phyloP scores from a whole-genome alignment of 2,113 vertebrate genomes.

The Corythornis vintsioides region DNA sequence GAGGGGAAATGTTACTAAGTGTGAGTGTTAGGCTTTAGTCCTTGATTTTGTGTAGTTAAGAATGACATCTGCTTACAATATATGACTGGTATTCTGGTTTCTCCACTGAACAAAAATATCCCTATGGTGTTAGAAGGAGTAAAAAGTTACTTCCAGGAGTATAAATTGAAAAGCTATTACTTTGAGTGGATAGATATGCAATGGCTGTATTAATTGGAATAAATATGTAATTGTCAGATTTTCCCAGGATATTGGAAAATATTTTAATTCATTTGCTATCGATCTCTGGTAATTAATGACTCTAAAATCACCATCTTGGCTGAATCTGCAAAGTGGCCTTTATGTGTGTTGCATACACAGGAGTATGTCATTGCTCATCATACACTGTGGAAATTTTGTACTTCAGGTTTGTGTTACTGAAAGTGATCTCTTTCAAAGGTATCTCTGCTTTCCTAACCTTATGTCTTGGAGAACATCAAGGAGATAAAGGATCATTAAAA shows the following conservation, averaged over 20 bases:
- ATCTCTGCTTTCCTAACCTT: background rate
- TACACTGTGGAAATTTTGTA: background rate
- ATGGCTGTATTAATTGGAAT: background rate
- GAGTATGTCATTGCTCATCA: background rate
- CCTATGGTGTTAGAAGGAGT: background rate
- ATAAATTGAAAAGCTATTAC: background rate
- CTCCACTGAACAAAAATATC: background rate
- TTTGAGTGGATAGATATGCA: background rate
- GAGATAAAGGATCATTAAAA: background rate
- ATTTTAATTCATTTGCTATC: background rate
- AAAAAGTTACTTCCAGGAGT: background rate
- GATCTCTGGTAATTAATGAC: background rate
- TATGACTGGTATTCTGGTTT: background rate
- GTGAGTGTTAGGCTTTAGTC: background rate
- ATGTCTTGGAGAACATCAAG: background rate
- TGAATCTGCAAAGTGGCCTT: background rate
- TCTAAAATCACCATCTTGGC: background rate
- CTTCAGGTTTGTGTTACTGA: background rate
- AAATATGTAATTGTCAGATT: background rate
- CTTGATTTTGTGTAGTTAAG: background rate
- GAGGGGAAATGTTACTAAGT: background rate
- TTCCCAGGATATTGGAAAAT: background rate
- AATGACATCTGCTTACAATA: background rate
- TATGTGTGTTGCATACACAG: rapidly evolving
- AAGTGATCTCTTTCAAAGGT: background rate